Evolutionary conservation across 2,113 vertebrate species (phyloP), one percentile per base, ranked within the genome.

Genomic region (Catharus bicknelli): DNA sequence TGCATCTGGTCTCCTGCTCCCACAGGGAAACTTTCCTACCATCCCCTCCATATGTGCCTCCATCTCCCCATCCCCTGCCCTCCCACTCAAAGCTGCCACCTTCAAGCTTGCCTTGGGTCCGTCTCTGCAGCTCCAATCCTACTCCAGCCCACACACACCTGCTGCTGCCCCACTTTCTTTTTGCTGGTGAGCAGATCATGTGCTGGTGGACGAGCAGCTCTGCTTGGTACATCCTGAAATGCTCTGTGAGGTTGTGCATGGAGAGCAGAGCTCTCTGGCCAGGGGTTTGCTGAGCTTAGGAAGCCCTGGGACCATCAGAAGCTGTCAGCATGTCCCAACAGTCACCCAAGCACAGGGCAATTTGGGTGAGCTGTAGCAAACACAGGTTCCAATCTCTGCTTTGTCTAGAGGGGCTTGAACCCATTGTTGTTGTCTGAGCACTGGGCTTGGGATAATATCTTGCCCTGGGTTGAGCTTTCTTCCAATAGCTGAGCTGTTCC

Each of bases 121-220:
- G 4, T 92, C 86, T 92, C 90, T 69, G 84, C 70, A 7, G 68
- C 68, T 91, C 74, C 72, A 91, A 47, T 92, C 93, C 96, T 40
- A 89, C 94, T 96, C 58, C 96, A 95, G 90, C 95, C 95, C 93
- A 92, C 95, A 92, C 96, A 96, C 94, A 95, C 96, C 95, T 96
- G 95, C 96, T 96, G 93, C 91, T 95, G 94, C 91, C 95, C 96
- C 92, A 96, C 90, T 93, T 94, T 95, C 87, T 79, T 45, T 85
- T 32, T 77, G 25, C 86, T 93, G 78, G 94, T 45, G 79, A 92
- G 90, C 4, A 2, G 91, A 94, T 92, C 93, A 86, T 40, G 84
- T 90, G 92, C 79, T 77, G 87, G 91, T 91, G 89, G 88, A 90
- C 94, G 90, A 94, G 88, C 57, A 94, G 68, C 61, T 95, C 72